phyloP scores from a whole-genome alignment of 2,797 vertebrate species.

The Oreochromis grahami region DNA sequence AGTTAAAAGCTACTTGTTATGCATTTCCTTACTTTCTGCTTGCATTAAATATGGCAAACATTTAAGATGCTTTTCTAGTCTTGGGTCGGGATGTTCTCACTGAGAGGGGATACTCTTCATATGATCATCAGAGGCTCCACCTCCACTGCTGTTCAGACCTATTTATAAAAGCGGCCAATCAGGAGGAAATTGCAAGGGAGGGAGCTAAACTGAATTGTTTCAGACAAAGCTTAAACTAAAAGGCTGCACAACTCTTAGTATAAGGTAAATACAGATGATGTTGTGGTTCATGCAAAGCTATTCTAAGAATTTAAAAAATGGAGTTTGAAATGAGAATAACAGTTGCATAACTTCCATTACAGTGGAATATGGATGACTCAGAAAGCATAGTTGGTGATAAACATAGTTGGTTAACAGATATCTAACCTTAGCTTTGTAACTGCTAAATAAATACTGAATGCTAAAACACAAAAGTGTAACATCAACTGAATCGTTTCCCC shows the following conservation, averaged over 20 bases:
- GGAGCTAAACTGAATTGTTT: not conserved
- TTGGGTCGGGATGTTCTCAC: not conserved
- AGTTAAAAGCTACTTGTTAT: not conserved
- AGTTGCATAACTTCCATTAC: not conserved
- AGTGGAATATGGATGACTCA: not conserved
- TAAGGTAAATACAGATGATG: not conserved
- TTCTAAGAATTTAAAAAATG: not conserved
- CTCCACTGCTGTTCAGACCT: not conserved
- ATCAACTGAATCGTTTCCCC: not conserved
- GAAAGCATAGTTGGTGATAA: not conserved
- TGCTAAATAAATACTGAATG: not conserved
- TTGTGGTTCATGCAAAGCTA: not conserved
- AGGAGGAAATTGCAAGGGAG: not conserved
- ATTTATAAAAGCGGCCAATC: not conserved
- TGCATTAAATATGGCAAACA: not conserved
- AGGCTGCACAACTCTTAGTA: not conserved
- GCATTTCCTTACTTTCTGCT: not conserved
- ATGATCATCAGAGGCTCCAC: not conserved
- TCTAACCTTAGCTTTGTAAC: not conserved
- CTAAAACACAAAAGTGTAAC: not conserved
- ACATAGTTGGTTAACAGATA: not conserved
- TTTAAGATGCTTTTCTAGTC: not conserved
- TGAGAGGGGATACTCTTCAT: not conserved
- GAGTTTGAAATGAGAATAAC: not conserved
- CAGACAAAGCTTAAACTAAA: not conserved